Evolutionary conservation across 2,113 vertebrate genomes (phyloP).

Genomic region (Pteropus alecto): DNA sequence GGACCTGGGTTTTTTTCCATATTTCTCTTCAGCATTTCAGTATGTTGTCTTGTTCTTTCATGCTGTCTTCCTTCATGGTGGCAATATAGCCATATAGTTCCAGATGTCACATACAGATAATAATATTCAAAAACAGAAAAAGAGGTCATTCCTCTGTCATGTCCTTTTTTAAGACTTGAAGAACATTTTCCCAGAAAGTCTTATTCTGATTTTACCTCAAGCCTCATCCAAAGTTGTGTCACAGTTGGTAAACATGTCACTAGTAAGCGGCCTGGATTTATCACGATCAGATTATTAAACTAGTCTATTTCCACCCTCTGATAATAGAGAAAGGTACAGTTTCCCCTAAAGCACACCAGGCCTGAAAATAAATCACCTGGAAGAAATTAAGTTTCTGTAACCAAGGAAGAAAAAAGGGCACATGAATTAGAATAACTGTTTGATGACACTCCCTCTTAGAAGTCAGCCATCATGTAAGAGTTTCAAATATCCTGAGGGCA

Average conservation of each 20-base stretch:
- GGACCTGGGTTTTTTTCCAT: background rate
- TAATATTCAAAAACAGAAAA: background rate
- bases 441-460: background rate
- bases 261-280: background rate
- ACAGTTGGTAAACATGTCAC: background rate
- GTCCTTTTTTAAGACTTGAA: background rate
- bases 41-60: background rate
- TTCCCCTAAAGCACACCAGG: background rate
- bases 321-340: background rate
- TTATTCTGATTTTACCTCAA: background rate
- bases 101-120: background rate
- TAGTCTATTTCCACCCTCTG: background rate
- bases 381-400: background rate
- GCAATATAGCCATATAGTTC: background rate
- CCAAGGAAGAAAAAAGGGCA: background rate
- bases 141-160: background rate
- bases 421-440: background rate
- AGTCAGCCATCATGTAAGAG: background rate
- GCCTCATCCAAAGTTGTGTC: background rate
- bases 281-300: background rate
- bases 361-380: background rate
- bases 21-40: background rate
- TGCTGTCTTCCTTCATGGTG: background rate
- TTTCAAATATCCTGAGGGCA: background rate
- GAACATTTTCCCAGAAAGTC: background rate